Evolutionary conservation across 2,113 vertebrate genomes (phyloP).

Genomic region (Psammodynastes pulverulentus): DNA sequence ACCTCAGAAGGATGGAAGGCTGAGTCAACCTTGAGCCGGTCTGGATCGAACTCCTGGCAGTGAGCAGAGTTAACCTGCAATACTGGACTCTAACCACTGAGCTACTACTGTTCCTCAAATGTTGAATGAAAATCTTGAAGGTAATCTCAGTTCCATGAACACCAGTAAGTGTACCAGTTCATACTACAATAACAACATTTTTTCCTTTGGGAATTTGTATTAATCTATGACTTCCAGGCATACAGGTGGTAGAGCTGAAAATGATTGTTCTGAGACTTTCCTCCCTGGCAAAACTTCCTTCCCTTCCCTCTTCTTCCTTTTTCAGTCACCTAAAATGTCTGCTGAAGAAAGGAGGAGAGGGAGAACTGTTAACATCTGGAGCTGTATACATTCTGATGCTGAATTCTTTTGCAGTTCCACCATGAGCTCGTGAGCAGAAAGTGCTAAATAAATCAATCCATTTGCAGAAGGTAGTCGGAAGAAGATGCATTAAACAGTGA

Average conservation of each 20-base stretch:
- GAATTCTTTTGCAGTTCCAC: constrained; percentile 51
- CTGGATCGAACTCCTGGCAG: not conserved
- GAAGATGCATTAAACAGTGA: constrained; percentile 10
- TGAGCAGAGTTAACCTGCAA: not conserved
- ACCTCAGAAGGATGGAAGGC: not conserved
- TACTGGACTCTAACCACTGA: not conserved
- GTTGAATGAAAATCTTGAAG: not conserved
- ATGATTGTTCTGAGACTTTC: not conserved
- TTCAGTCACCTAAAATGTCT: constrained; percentile 58
- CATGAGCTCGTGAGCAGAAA: constrained; percentile 39
- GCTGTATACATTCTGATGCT: not conserved
- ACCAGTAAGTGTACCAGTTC: not conserved
- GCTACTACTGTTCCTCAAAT: not conserved
- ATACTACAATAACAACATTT: not conserved
- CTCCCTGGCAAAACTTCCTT: not conserved
- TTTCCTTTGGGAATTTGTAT: not conserved
- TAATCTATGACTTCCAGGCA: not conserved
- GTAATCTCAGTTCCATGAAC: not conserved
- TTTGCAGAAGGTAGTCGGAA: constrained; percentile 43
- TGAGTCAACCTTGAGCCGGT: not conserved
- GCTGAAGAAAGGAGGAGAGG: constrained; percentile 41
- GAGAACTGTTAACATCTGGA: constrained; percentile 64
- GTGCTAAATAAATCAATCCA: constrained; percentile 64
- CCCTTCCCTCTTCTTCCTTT: constrained; percentile 16
- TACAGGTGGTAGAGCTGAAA: not conserved